A percentile compares a stretch with the other conserved stretches of the same genome.
phyloP scores from a whole-genome alignment of 2,888 invertebrate genomes.

The Melitaea athalia region DNA sequence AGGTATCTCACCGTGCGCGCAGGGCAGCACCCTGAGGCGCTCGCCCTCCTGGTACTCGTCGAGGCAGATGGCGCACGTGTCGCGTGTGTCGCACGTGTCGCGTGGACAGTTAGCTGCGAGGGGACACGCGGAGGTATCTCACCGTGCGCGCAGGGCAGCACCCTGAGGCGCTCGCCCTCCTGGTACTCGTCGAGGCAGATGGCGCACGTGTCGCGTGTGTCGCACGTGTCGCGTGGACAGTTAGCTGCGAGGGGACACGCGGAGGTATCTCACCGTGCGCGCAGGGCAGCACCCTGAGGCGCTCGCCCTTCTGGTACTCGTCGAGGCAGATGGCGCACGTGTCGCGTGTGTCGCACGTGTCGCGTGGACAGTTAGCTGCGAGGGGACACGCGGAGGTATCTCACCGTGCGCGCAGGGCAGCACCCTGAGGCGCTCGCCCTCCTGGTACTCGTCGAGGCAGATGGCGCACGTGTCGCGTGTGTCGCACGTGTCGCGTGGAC shows the following conservation, averaged over 20 bases:
- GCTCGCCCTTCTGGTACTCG: constrained; percentile 97
- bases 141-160: constrained; percentile 97
- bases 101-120: constrained; percentile 88
- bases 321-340: constrained; percentile 99
- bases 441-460: constrained; percentile 98
- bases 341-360: constrained; percentile 98
- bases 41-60: constrained; percentile 99
- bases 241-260: constrained; percentile 79
- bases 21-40: constrained; percentile 95
- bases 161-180: constrained; percentile 96
- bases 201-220: constrained; percentile 98
- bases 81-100: no score
- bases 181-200: constrained; percentile 99
- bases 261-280: constrained; percentile 86
- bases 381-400: no score
- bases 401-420: constrained; percentile 96
- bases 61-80: constrained; percentile 99
- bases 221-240: no score
- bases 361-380: constrained; percentile 90
- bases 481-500: no score
- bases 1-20: constrained; percentile 88
- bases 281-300: constrained; percentile 96
- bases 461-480: constrained; percentile 99
- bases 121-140: no score
- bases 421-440: constrained; percentile 96